These are phyloP conservation scores for Monomorium pharaonis DNA, from an alignment of 1,140 invertebrate species.

Conservation along the genomic window DNA sequence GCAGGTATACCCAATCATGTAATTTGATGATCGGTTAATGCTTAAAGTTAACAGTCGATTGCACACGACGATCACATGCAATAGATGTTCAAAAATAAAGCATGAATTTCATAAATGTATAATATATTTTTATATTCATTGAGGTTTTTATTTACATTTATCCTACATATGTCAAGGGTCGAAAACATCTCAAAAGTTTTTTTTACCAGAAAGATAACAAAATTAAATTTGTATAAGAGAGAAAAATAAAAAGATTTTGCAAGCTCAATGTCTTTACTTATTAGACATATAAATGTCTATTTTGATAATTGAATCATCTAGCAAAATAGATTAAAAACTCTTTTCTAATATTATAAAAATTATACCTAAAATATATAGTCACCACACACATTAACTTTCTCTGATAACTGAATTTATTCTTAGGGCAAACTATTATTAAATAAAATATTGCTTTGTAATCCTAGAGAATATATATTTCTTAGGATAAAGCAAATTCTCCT, in stretches of 20 bases:
- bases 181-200: not conserved
- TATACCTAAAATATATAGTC: not conserved
- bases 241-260: not conserved
- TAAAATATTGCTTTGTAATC: not conserved
- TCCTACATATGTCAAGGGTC: not conserved
- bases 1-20: conserved; percentile 40
- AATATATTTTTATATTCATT: not conserved
- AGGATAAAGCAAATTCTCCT: not conserved
- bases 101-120: not conserved
- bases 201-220: not conserved
- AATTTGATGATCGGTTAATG: conserved; percentile 47
- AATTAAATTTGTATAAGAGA: not conserved
- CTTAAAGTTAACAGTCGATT: conserved; percentile 20
- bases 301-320: not conserved
- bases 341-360: not conserved
- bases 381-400: not conserved
- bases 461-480: not conserved
- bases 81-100: conserved; percentile 8
- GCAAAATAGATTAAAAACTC: not conserved
- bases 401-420: not conserved
- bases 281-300: not conserved
- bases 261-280: not conserved
- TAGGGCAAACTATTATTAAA: not conserved
- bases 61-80: not conserved
- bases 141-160: not conserved